Evolutionary conservation across 1,140 invertebrate species (phyloP), one percentile per base, ranked within the genome.

Genomic region (Drosophila mayri): DNA sequence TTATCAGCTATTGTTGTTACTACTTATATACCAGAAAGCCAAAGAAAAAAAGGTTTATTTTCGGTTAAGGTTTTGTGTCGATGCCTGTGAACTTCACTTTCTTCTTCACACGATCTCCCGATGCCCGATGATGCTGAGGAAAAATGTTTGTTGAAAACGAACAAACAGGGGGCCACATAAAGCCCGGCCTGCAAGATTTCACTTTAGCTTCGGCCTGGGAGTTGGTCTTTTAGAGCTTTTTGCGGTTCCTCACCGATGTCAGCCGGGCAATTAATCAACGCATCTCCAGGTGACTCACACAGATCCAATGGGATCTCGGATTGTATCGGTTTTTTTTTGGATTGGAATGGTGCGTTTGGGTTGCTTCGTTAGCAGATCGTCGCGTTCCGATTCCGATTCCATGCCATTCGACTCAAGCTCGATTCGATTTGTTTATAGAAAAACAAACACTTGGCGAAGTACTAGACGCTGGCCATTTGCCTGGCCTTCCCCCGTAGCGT

Each of bases 1-100:
- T 87, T 88, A 87, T 87, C 83, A 83, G 84, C 83, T 87, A 88
- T 87, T 87, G 81, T 84, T 84, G 83, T 82, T 76, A 76, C 74
- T 57, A 76, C 52, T 54, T 54, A 50, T 54, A 54, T 22, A 38
- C 47, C 25, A 32, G 4, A 75, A 65, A 6, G 18, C 28, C n/a
- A 5, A 49, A 49, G 9, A 49, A 49, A 54, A 18, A 76, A 70
- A 87, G 75, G 79, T 73, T 80, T 79, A 70, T 76, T 81, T 74
- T 58, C 57, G 47, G 32, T 37, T 37, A 54, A 54, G 52, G 54
- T 61, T 61, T 70, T 74, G 44, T 68, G 46, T 62, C 70, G 75
- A 83, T 76, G 79, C 61, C 81, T 85, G 81, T 84, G 81, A 85
- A 84, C 85, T 88, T 87, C 65, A 78, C 85, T 82, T 79, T 88